These are phyloP conservation scores for Agrochola lota DNA, from an alignment of 2,888 invertebrate species.

Conservation along the genomic window DNA sequence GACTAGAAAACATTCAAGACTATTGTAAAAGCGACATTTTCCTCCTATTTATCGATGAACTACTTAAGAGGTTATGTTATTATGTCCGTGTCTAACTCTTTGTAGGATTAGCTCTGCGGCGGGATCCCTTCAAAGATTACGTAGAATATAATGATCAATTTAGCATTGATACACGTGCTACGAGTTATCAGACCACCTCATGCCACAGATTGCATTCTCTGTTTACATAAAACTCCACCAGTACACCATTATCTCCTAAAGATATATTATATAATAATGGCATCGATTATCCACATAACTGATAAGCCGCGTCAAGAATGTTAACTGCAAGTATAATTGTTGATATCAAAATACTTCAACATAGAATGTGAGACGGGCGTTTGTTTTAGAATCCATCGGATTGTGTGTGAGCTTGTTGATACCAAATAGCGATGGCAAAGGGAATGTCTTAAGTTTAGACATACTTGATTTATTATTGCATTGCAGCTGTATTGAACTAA, in stretches of 20 bases:
- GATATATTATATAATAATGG: not conserved
- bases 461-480: constrained; percentile 1
- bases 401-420: not conserved
- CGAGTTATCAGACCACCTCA: not conserved
- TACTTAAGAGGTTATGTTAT: not conserved
- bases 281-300: constrained; percentile 37
- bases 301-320: constrained; percentile 38
- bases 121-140: not conserved
- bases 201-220: not conserved
- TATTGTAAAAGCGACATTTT: constrained; percentile 12
- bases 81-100: not conserved
- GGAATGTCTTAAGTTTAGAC: not conserved
- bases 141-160: not conserved
- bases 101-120: not conserved
- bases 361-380: constrained; percentile 19
- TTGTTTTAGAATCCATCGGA: constrained; percentile 2
- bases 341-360: constrained; percentile 34
- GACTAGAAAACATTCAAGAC: not conserved
- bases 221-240: constrained; percentile 10
- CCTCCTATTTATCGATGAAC: constrained; percentile 16
- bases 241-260: constrained; percentile 11
- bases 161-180: not conserved
- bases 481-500: constrained; percentile 2
- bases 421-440: not conserved
- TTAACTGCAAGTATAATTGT: not conserved